Percentiles rank a stretch among this genome's conserved stretches.
Conservation (phyloP, 2,797 vertebrate species). For the Trachurus trachurus region DNA sequence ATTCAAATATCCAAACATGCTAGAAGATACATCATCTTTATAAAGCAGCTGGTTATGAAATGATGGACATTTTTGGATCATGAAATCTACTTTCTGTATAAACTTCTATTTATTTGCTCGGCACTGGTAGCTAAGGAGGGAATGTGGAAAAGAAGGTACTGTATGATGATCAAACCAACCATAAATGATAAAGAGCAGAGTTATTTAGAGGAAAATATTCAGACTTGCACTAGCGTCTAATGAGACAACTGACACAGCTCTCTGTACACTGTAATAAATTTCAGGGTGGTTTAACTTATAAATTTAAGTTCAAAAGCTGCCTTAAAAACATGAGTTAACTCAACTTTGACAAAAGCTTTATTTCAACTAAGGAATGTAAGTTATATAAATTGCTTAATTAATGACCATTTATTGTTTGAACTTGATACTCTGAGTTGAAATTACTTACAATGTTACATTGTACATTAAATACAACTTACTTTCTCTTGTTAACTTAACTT, state of each 20-base stretch:
- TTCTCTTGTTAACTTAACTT: too few relatives aligned
- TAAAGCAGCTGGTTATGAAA: conserved; percentile 25
- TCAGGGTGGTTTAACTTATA: too few relatives aligned
- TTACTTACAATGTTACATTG: too few relatives aligned
- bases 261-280: too few relatives aligned
- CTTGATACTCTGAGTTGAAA: too few relatives aligned
- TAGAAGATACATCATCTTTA: not conserved
- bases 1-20: not conserved
- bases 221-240: not conserved
- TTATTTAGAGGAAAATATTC: conserved; percentile 27
- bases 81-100: not conserved
- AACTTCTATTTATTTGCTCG: not conserved
- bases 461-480: too few relatives aligned
- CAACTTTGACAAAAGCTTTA: too few relatives aligned
- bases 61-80: conserved; percentile 7
- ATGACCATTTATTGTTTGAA: too few relatives aligned
- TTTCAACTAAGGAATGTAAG: too few relatives aligned
- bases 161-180: not conserved
- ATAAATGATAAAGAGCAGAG: not conserved
- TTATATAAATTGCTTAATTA: too few relatives aligned
- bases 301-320: too few relatives aligned
- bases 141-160: not conserved
- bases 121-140: not conserved
- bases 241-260: not conserved
- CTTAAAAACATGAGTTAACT: too few relatives aligned